Evolutionary conservation across 2,888 invertebrate species (phyloP).

Genomic region (Mimumesa dahlbomi): DNA sequence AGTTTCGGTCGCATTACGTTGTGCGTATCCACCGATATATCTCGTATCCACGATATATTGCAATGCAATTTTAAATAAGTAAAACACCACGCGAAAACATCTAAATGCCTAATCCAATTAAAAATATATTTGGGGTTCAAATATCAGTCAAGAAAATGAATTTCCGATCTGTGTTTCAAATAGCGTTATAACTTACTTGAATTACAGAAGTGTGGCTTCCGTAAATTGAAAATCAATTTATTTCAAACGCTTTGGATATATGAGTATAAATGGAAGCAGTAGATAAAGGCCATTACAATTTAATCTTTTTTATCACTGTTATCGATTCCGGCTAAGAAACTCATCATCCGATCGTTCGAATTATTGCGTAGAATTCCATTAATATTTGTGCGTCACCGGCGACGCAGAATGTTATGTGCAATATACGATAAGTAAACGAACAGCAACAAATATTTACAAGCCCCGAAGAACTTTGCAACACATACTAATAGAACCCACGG

Average conservation of each 20-base stretch:
- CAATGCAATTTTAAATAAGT: not conserved
- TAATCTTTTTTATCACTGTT: constrained; percentile 1
- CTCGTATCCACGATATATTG: not conserved
- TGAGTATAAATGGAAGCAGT: too few relatives aligned
- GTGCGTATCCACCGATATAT: not conserved
- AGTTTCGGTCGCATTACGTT: not conserved
- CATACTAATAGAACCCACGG: too few relatives aligned
- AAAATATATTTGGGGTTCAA: not conserved
- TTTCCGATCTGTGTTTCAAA: too few relatives aligned
- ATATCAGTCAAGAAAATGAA: too few relatives aligned
- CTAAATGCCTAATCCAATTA: not conserved
- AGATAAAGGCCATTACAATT: not conserved
- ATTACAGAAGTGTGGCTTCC: too few relatives aligned
- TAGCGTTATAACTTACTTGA: too few relatives aligned
- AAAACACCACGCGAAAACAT: not conserved
- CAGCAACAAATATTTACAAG: constrained; percentile 21
- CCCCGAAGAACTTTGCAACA: not conserved
- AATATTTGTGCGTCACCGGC: constrained; percentile 2
- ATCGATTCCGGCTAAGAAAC: not conserved
- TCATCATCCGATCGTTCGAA: not conserved
- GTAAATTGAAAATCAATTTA: too few relatives aligned
- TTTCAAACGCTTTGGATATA: too few relatives aligned
- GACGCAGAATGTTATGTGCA: not conserved
- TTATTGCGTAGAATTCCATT: constrained; percentile 6
- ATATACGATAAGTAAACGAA: not conserved